Percentiles rank a stretch among this genome's conserved stretches.
These are phyloP conservation scores for Holothuria scabra DNA, from an alignment of 53 echinoderm and acorn worm genomes.

Conservation along the genomic window DNA sequence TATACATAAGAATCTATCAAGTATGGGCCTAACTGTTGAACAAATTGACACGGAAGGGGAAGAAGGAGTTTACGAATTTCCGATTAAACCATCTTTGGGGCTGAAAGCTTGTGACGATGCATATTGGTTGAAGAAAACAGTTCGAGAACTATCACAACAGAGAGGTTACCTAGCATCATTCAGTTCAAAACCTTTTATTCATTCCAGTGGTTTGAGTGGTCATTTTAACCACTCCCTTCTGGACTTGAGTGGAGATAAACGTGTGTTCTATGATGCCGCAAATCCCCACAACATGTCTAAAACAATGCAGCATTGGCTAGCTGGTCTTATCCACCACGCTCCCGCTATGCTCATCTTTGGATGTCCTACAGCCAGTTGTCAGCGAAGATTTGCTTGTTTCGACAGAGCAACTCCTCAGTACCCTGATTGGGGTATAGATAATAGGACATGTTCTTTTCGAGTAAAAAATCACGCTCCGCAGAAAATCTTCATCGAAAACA, in stretches of 20 bases:
- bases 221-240: conserved; percentile 74
- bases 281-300: conserved; percentile 56
- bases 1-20: conserved; percentile 49
- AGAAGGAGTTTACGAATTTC: conserved; percentile 61
- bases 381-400: conserved; percentile 38
- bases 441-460: conserved; percentile 66
- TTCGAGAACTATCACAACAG: conserved; percentile 70
- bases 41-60: conserved; percentile 63
- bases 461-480: conserved; percentile 57
- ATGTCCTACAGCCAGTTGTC: conserved; percentile 70
- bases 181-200: conserved; percentile 66
- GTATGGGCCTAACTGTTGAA: conserved; percentile 62
- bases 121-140: conserved; percentile 57
- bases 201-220: conserved; percentile 46
- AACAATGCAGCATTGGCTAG: conserved; percentile 70
- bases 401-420: conserved; percentile 45
- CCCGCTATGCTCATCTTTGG: conserved; percentile 61
- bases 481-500: conserved; percentile 73
- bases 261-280: conserved; percentile 53
- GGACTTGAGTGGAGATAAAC: conserved; percentile 33
- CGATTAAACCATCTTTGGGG: conserved; percentile 68
- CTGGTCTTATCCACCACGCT: conserved; percentile 76
- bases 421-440: conserved; percentile 71
- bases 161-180: conserved; percentile 58
- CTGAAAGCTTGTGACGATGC: conserved; percentile 69